Base-by-base conservation (phyloP, 92 coral and sea anemone species). In the Epizoanthus rinbou region DNA sequence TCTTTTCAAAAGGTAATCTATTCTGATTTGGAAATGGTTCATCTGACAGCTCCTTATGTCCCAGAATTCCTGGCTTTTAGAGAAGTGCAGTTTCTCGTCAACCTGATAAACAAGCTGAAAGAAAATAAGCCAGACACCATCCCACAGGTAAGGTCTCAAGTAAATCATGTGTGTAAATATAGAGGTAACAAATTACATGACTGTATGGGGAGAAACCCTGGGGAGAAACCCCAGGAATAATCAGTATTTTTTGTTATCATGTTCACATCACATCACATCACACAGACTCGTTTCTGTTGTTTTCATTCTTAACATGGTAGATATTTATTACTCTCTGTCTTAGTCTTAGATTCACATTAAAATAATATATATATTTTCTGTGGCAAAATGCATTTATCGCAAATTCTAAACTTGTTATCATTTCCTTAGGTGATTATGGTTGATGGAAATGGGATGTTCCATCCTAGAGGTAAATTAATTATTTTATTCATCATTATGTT, bases 11-110 rank as follows among this genome's bases (percentile, higher is more conserved):
- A 96, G 99, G 90, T 96, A 18, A 86, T 96, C 7, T 91, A 96
- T 80, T 88, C 90, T 79, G 96, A 96, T 73, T 69, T 90, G 76
- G 82, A 76, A 69, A 86, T 93, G 88, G 97, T 94, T 3, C 99
- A 93, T 70, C 59, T 96, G 57, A 90, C 90, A 43, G 85, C 91
- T 33, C 99, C 94, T 2, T 96, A 94, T 71, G 75, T 91, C 18
- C 88, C 99, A 81, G 90, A 96, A 82, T 96, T 86, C 80, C 91
- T 96, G 82, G 99, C 99, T 66, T 96, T 96, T 83, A 88, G 98
- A 91, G 99, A 96, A 73, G 99, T 90, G 23, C 88, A 87, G 6
- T 94, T 94, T 82, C 89, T 93, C 50, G 64, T 86, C n/a, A 84
- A 85, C 8, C 66, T 81, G 57, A 87, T 96, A 50, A 54, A 84